Evolutionary conservation across 2,797 vertebrate genomes (phyloP).

Genomic region (Bradypodion pumilum): DNA sequence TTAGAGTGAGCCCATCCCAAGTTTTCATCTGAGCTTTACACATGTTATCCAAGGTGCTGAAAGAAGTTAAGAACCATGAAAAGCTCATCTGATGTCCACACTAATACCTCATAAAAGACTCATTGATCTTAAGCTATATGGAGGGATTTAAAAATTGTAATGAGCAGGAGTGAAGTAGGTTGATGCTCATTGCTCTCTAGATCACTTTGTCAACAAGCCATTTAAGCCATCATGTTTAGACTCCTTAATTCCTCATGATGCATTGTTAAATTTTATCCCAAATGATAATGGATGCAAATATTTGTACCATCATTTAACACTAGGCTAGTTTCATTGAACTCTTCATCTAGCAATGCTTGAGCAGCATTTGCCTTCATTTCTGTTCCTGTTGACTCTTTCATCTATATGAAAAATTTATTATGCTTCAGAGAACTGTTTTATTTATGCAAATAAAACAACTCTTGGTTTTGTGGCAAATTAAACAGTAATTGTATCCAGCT

Average conservation of each 20-base stretch:
- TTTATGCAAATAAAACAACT: conserved; percentile 39
- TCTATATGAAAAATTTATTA: conserved; percentile 47
- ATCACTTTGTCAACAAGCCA: conserved; percentile 40
- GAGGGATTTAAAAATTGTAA: conserved; percentile 13
- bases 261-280: conserved; percentile 43
- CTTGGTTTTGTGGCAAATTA: conserved; percentile 46
- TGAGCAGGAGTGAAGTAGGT: conserved; percentile 12
- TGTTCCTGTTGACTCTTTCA: conserved; percentile 51
- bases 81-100: no score
- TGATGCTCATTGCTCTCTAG: conserved; percentile 8
- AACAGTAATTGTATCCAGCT: conserved; percentile 46
- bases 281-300: conserved; percentile 53
- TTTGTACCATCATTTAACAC: conserved; percentile 46
- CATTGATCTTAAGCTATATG: background rate
- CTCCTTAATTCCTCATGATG: conserved; percentile 27
- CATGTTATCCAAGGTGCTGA: no score
- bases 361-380: conserved; percentile 46
- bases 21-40: no score
- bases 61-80: no score
- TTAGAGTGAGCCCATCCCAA: no score
- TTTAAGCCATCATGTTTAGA: conserved; percentile 30
- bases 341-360: conserved; percentile 32
- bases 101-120: no score
- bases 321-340: conserved; percentile 47
- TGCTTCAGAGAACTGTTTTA: conserved; percentile 41